phyloP scores from a whole-genome alignment of 2,797 vertebrate species.

The Neosilurus mollespiculum region DNA sequence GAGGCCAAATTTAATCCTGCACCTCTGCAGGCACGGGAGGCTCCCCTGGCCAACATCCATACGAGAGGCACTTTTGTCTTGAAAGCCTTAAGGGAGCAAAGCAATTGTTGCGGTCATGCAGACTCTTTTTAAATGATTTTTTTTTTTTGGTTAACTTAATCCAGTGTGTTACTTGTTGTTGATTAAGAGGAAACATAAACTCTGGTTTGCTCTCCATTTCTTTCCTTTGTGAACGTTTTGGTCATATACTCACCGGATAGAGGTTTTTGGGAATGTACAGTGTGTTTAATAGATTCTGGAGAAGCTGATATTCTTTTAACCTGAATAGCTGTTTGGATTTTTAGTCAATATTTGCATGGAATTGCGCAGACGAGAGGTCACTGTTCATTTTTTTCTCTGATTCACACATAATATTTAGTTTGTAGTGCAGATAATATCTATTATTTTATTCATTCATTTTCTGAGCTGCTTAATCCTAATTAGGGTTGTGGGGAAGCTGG shows the following conservation, averaged over 20 bases:
- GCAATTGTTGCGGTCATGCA: constrained; percentile 76
- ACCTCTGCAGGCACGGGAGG: constrained; percentile 79
- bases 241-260: constrained; percentile 5
- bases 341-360: neutral
- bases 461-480: no score
- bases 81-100: constrained; percentile 74
- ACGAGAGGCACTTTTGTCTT: constrained; percentile 71
- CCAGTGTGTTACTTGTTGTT: constrained; percentile 63
- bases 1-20: constrained; percentile 78
- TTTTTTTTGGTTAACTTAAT: constrained; percentile 47
- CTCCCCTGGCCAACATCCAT: constrained; percentile 74
- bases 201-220: constrained; percentile 38
- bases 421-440: no score
- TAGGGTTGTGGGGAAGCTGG: no score
- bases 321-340: constrained; percentile 6
- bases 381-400: neutral
- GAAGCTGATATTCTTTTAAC: constrained; percentile 37
- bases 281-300: neutral
- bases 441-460: no score
- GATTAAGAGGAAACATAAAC: constrained; percentile 62
- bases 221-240: constrained; percentile 31
- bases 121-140: constrained; percentile 52
- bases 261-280: constrained; percentile 26
- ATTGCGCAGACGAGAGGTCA: neutral
- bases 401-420: no score